phyloP scores from a whole-genome alignment of 2,113 vertebrate genomes.

The Morone saxatilis region DNA sequence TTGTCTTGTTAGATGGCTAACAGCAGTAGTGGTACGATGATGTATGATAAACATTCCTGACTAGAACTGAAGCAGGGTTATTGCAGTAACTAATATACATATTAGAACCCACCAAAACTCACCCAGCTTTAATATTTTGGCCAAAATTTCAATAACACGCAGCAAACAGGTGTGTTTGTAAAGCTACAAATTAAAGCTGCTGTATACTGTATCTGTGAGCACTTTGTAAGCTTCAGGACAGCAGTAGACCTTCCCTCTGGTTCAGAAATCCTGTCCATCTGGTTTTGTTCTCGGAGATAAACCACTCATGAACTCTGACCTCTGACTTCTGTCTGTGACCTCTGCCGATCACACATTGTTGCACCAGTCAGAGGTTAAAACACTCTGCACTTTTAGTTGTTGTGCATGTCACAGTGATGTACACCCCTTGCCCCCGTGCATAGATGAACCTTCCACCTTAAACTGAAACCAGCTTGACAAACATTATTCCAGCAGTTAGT shows the following conservation, averaged over 20 bases:
- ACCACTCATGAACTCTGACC: conserved; percentile 71
- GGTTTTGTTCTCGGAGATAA: conserved; percentile 67
- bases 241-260: background rate
- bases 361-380: conserved; percentile 69
- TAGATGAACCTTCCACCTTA: conserved; percentile 20
- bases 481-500: conserved; percentile 65
- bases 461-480: conserved; percentile 73
- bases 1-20: background rate
- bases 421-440: background rate
- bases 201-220: background rate
- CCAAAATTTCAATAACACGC: too few relatives aligned
- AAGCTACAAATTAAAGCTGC: background rate
- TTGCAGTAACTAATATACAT: too few relatives aligned
- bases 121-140: background rate
- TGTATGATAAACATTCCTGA: background rate
- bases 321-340: conserved; percentile 48
- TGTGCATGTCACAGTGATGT: conserved; percentile 53
- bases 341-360: conserved; percentile 66
- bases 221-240: background rate
- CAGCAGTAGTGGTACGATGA: background rate
- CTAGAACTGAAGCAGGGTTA: background rate
- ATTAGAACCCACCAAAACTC: background rate
- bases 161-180: background rate
- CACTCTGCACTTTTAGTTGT: conserved; percentile 51
- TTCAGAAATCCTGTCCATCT: conserved; percentile 62